Base-by-base conservation (phyloP, 2,797 vertebrate genomes). In the Hybognathus amarus region DNA sequence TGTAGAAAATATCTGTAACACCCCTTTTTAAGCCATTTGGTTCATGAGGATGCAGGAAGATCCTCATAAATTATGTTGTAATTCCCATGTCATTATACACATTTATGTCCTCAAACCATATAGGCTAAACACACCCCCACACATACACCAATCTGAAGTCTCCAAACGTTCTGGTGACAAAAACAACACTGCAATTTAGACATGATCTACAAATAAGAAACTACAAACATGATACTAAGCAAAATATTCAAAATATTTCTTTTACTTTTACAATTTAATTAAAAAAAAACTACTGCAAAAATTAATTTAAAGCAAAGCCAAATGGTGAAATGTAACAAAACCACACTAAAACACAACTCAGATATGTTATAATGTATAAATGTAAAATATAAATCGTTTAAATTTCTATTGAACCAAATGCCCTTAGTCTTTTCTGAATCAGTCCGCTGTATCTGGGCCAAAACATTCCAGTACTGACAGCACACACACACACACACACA, bases 401-500 rank as follows among this genome's bases (percentile, higher is more conserved):
- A 42, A 50, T 45, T 67, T 9, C 5, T 4, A 10, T 70, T 40
- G 24, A 54, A 79, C 15, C 8, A 18, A 79, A 79, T 24, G 1
- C 9, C 15, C 13, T 38, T 54, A 13, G 15, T 66, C 36, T 61
- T 33, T 36, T 27, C 17, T 36, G 24, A 54, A 40, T 3, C 50
- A 30, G n/a, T 50, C 18, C 0, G 4, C 33, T 59, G 42, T 15
- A 71, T 80, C 11, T 45, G 27, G 24, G 54, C 40, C 52, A 59
- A 22, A 70, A 45, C 17, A 50, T 30, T 17, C 24, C 18, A 20
- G 61, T 30, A 7, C 2, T 5, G 18, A 50, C 22, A 40, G n/a
- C 9, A 85, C 52, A 67, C 36, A 77, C 84, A 45, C 45, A 64
- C 74, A 83, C 18, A 11, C 61, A 75, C 17, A 64, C 33, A 61